A percentile compares a stretch with the other conserved stretches of the same genome.
Evolutionary conservation across 1,140 invertebrate genomes (phyloP).

Genomic region (Gryllus bimaculatus): DNA sequence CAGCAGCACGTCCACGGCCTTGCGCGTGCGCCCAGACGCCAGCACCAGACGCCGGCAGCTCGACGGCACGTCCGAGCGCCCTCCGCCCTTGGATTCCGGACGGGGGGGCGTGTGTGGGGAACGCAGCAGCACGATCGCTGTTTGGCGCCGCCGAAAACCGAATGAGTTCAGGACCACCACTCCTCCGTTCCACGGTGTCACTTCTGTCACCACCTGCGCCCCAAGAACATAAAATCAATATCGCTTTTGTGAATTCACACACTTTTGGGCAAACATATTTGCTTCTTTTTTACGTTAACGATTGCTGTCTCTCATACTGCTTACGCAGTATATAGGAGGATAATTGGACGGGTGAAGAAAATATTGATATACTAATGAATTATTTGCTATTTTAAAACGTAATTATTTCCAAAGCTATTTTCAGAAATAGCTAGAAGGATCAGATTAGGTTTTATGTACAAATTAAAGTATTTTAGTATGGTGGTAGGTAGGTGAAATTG

Average conservation of each 20-base stretch:
- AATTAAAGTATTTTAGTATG: too few species aligned
- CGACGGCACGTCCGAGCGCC: slow-evolving; percentile 37
- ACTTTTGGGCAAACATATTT: not conserved
- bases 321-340: too few species aligned
- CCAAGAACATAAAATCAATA: not conserved
- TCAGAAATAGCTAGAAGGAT: not conserved
- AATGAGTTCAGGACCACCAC: slow-evolving; percentile 48
- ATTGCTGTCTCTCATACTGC: too few species aligned
- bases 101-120: slow-evolving; percentile 34
- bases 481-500: too few species aligned
- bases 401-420: not conserved
- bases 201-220: slow-evolving; percentile 50
- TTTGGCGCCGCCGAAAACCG: slow-evolving; percentile 53
- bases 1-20: slow-evolving; percentile 59
- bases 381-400: too few species aligned
- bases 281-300: not conserved
- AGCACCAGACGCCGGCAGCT: slow-evolving; percentile 53
- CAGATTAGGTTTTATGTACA: not conserved
- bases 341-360: too few species aligned
- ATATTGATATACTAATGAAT: too few species aligned
- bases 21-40: slow-evolving; percentile 56
- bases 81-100: slow-evolving; percentile 26
- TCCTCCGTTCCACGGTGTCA: slow-evolving; percentile 51
- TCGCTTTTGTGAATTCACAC: not conserved
- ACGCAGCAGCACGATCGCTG: slow-evolving; percentile 57